Percentiles rank a stretch among this genome's conserved stretches.
These are phyloP conservation scores for Sardinella longiceps DNA, from an alignment of 2,797 vertebrate species.

Conservation along the genomic window DNA sequence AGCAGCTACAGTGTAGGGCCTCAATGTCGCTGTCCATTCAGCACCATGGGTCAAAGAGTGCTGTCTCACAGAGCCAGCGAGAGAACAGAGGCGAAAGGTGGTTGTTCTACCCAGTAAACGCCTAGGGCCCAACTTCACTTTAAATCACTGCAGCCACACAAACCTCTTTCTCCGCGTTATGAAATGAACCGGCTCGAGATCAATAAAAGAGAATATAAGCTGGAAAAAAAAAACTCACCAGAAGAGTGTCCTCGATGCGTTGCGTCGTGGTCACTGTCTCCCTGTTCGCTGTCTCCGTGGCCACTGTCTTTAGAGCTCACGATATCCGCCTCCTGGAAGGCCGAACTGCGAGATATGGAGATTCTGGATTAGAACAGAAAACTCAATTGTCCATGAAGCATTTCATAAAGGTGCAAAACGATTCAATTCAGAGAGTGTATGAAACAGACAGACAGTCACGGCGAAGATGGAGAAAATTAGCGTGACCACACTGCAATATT, in stretches of 20 bases:
- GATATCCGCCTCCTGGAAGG: constrained; percentile 98
- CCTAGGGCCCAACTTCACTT: not conserved
- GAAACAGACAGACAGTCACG: not conserved
- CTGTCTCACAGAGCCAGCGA: not conserved
- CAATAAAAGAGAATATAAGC: not conserved
- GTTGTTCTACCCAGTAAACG: not conserved
- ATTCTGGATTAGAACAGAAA: constrained; percentile 43
- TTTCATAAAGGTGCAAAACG: constrained; percentile 15
- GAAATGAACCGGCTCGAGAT: not conserved
- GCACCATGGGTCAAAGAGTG: constrained; percentile 19
- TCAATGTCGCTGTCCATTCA: constrained; percentile 36
- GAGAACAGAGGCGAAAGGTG: not conserved
- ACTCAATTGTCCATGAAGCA: constrained; percentile 12
- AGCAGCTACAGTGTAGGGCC: constrained; percentile 13
- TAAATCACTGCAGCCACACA: not conserved
- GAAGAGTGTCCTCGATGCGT: constrained; percentile 95
- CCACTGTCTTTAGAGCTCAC: constrained; percentile 99
- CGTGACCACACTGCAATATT: not conserved
- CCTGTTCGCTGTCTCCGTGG: constrained; percentile 98
- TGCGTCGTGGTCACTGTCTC: constrained; percentile 97
- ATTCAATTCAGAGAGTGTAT: not conserved
- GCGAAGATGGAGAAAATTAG: not conserved
- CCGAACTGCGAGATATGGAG: constrained; percentile 79
- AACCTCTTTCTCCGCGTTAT: not conserved
- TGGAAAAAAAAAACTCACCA: constrained; percentile 80